A percentile compares a stretch with the other conserved stretches of the same genome.
phyloP scores from a whole-genome alignment of 2,888 invertebrate species.

The Autographa gamma region DNA sequence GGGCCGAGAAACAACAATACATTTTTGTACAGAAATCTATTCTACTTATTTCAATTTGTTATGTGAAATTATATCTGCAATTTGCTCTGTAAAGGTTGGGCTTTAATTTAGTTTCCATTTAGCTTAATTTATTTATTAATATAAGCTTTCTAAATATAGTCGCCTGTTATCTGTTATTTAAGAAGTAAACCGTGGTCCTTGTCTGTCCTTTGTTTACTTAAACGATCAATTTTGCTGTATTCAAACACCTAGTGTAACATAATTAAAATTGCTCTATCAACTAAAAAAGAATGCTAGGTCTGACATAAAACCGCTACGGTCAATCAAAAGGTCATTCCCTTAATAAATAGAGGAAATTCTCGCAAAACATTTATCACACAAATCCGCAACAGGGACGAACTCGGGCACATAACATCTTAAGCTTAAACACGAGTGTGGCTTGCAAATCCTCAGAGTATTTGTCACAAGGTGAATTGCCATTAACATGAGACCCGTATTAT shows the following conservation, averaged over 20 bases:
- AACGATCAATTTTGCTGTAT: too few species aligned
- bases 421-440: conserved; percentile 40
- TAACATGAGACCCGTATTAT: conserved; percentile 52
- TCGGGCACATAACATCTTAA: conserved; percentile 36
- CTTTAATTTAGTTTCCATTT: too few species aligned
- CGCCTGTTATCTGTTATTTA: too few species aligned
- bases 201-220: too few species aligned
- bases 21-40: conserved; percentile 42
- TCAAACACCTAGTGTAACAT: too few species aligned
- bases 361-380: conserved; percentile 50
- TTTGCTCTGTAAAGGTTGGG: conserved; percentile 15
- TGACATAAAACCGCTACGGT: neutral
- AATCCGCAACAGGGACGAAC: conserved; percentile 39
- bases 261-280: too few species aligned
- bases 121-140: too few species aligned
- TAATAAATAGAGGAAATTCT: neutral
- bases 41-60: conserved; percentile 35
- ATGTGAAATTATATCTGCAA: conserved; percentile 37
- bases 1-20: conserved; percentile 45
- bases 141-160: too few species aligned
- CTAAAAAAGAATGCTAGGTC: neutral
- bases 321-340: neutral
- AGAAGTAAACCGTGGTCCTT: too few species aligned
- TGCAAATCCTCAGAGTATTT: conserved; percentile 61
- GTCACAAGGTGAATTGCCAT: conserved; percentile 62